Base-by-base conservation (phyloP, 2,888 invertebrate genomes). In the Drosophila fungiperda region DNA sequence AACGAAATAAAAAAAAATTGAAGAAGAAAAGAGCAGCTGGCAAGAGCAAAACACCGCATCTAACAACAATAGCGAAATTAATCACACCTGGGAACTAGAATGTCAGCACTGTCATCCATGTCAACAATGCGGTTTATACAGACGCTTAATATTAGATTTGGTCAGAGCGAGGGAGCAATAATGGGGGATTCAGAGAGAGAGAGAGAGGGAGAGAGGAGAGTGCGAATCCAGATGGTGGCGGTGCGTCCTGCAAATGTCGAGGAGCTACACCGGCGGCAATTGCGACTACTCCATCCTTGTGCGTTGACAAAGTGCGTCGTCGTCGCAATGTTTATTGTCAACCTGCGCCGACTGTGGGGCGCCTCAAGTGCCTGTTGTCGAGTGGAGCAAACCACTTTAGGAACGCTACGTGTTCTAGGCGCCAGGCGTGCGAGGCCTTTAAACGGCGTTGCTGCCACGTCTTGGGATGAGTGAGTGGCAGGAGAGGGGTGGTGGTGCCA, bases 1-100 rank as follows among this genome's bases (percentile, higher is more conserved):
- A 40, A 11, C 26, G 0, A 40, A 42, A 23, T n/a, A 11, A 32
- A 26, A 33, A 36, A 12, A 32, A 45, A 52, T 12, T 23, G 17
- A 15, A 20, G 42, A 23, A 40, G 20, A 11, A 38, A 33, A 50
- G 35, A 53, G 15, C 36, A 61, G 67, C 48, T 59, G 49, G 15
- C 23, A 42, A 53, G 23, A 48, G 36, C n/a, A 26, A 45, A 32
- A 45, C 29, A 58, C 20, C 15, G 54, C 67, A 64, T 70, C 62
- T 57, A 69, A 72, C 78, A 80, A 78, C 83, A 85, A 85, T 81
- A 71, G 65, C 74, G 49, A 83, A 84, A 85, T 85, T 88, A 85
- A 85, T 85, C 84, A 82, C 88, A 88, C 88, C 88, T 85, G 84
- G 86, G 75, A 86, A 85, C 86, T 78, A 79, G 81, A 88, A 83